A percentile compares a stretch with the other conserved stretches of the same genome.
Conservation (phyloP, 1,140 invertebrate genomes). For the Drosophila tani region DNA sequence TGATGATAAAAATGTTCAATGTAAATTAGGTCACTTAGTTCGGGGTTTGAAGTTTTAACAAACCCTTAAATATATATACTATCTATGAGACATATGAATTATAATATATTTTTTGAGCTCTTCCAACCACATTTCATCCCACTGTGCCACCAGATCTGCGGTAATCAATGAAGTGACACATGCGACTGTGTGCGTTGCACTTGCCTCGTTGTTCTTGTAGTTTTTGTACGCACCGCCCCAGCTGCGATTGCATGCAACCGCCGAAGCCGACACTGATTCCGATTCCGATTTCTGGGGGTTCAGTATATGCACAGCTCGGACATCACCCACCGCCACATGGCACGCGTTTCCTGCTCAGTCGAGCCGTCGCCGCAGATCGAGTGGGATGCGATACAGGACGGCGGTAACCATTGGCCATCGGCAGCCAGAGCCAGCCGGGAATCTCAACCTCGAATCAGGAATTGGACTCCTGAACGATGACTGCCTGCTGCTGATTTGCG, state of each 20-base stretch:
- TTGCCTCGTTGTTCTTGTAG: background rate
- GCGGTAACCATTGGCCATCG: constrained; percentile 18
- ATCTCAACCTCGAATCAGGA: background rate
- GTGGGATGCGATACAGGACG: constrained; percentile 37
- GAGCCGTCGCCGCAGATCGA: constrained; percentile 18
- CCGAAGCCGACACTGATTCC: constrained; percentile 42
- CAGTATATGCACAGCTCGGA: constrained; percentile 40
- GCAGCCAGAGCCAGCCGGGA: background rate
- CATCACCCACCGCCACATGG: constrained; percentile 33
- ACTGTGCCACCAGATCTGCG: constrained; percentile 44
- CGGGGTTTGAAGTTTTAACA: background rate
- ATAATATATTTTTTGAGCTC: background rate
- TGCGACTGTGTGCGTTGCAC: constrained; percentile 14
- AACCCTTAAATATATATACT: no score
- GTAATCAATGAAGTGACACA: constrained; percentile 25
- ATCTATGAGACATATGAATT: background rate
- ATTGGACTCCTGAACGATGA: constrained; percentile 62
- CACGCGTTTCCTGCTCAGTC: constrained; percentile 59
- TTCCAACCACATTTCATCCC: background rate
- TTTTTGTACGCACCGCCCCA: constrained; percentile 33
- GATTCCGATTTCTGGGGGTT: constrained; percentile 26
- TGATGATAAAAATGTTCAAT: background rate
- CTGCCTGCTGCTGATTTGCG: constrained; percentile 67
- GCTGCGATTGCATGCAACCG: constrained; percentile 46
- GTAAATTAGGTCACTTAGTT: background rate